These are phyloP conservation scores for Dicyrtomina minuta DNA, from an alignment of 2,888 invertebrate species.

Conservation along the genomic window DNA sequence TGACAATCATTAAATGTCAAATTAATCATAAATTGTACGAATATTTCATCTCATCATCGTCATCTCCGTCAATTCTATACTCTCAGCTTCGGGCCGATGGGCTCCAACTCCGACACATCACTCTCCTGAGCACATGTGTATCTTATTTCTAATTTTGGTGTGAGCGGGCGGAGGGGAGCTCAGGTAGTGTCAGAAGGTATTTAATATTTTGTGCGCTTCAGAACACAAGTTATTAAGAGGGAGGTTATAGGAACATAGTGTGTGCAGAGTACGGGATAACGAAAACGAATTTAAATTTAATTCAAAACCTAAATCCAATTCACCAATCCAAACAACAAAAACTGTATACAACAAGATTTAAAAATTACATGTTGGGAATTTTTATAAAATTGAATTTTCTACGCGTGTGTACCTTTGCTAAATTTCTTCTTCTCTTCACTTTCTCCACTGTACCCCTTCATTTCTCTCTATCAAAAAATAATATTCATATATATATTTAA, in stretches of 20 bases:
- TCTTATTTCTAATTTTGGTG: neutral
- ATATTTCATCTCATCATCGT: neutral
- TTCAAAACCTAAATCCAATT: no score
- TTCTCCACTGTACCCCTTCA: neutral
- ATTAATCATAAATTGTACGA: neutral
- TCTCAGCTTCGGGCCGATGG: neutral
- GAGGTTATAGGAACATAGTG: no score
- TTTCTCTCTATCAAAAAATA: neutral
- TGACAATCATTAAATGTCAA: constrained; percentile 13
- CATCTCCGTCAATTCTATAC: neutral
- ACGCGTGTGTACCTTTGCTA: neutral
- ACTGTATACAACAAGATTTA: no score
- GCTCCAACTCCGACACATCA: no score
- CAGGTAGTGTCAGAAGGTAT: neutral
- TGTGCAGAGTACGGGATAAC: no score
- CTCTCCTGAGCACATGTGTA: no score
- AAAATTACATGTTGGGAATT: no score
- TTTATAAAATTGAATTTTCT: neutral
- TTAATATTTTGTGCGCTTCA: no score
- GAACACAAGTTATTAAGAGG: no score
- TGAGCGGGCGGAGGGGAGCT: neutral
- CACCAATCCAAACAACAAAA: no score
- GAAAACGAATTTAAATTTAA: no score
- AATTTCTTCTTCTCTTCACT: neutral
- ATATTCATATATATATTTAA: no score